Evolutionary conservation across 2,113 vertebrate genomes (phyloP).

Genomic region (Megaleporinus macrocephalus): DNA sequence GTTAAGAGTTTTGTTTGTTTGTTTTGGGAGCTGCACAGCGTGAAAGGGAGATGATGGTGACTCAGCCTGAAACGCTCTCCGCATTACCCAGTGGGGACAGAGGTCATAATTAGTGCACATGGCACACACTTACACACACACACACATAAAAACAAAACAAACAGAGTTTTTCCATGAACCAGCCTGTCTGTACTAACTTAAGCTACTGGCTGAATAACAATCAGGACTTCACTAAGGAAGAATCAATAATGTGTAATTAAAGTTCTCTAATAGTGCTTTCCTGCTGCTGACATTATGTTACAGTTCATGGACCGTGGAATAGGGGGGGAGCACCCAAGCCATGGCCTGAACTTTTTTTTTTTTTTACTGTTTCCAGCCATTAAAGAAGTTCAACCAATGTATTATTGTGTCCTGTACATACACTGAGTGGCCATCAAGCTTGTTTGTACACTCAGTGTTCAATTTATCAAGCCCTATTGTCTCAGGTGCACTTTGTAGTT

Average conservation of each 20-base stretch:
- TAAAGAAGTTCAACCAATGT: too few species aligned
- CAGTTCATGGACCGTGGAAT: not conserved
- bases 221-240: slow-evolving; percentile 8
- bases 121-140: slow-evolving; percentile 27
- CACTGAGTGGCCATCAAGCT: too few species aligned
- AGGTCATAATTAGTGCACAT: slow-evolving; percentile 50
- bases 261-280: slow-evolving; percentile 16
- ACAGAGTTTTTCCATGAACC: not conserved
- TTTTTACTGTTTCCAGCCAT: too few species aligned
- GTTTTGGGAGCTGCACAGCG: slow-evolving; percentile 5
- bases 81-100: slow-evolving; percentile 45
- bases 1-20: not conserved
- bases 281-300: not conserved
- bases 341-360: not conserved
- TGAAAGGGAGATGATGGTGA: slow-evolving; percentile 40
- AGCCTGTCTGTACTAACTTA: not conserved
- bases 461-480: too few species aligned
- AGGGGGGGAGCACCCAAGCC: not conserved
- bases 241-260: slow-evolving; percentile 46
- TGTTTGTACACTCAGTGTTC: too few species aligned
- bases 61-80: slow-evolving; percentile 37
- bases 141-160: not conserved
- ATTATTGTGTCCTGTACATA: too few species aligned
- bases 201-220: not conserved
- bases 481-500: too few species aligned